Evolutionary conservation across 2,888 invertebrate genomes (phyloP).

Genomic region (Idaea dimidiata): DNA sequence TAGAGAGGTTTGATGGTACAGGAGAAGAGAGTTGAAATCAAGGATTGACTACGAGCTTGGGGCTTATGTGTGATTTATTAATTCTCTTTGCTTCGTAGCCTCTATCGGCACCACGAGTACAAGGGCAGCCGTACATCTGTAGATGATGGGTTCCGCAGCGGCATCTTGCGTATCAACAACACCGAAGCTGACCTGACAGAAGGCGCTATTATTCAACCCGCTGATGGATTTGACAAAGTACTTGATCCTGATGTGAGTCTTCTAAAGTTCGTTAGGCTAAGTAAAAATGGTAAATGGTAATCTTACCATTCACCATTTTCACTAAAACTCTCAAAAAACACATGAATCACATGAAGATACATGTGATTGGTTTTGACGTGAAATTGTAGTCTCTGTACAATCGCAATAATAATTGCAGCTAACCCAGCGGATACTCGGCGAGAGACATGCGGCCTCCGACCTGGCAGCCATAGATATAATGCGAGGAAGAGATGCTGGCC

Average conservation of each 20-base stretch:
- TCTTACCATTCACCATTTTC: too few relatives aligned
- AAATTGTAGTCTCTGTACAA: too few relatives aligned
- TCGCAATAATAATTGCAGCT: conserved; percentile 27
- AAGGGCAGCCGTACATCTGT: conserved; percentile 36
- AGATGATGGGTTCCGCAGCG: conserved; percentile 39
- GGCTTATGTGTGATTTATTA: neutral
- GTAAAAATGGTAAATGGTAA: too few relatives aligned
- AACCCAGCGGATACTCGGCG: conserved; percentile 34
- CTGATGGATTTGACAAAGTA: conserved; percentile 39
- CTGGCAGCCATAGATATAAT: conserved; percentile 44
- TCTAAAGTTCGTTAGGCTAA: too few relatives aligned
- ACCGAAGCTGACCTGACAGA: conserved; percentile 47
- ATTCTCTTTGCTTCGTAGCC: conserved; percentile 23
- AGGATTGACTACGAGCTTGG: neutral
- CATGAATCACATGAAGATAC: too few relatives aligned
- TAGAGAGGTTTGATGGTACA: neutral
- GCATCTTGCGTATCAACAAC: conserved; percentile 40
- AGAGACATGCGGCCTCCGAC: conserved; percentile 33
- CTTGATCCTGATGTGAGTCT: conserved; percentile 45
- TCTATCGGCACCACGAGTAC: conserved; percentile 40
- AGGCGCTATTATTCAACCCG: conserved; percentile 42
- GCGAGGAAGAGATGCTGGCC: conserved; percentile 87
- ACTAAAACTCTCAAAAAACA: too few relatives aligned
- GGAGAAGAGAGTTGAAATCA: neutral
- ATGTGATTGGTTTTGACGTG: too few relatives aligned